Base-by-base conservation (phyloP, 1,140 invertebrate species). In the Chlorops oryzae region DNA sequence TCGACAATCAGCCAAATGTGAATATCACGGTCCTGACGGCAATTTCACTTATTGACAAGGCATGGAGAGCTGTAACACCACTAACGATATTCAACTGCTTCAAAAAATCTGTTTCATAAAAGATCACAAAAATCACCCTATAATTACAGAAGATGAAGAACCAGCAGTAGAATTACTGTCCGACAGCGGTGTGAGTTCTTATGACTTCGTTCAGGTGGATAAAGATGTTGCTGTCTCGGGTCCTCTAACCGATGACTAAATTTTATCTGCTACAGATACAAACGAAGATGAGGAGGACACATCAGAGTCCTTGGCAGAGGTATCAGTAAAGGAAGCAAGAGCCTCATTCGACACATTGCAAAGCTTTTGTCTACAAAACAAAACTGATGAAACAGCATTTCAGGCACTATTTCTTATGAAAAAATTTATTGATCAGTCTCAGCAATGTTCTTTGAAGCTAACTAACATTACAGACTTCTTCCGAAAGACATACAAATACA, bases 41-140 rank as follows among this genome's bases (percentile, higher is more conserved):
- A 41, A 54, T 57, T 47, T 50, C 50, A 54, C 35, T 57, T 41
- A 54, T 57, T 54, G 55, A 53, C 47, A 57, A 47, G 43, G 51
- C 43, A 50, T 57, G 55, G 55, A 50, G 51, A 54, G 43, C 47
- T 57, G 48, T 57, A 25, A 50, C 47, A 46, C 38, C 35, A 34
- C 41, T 50, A 50, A 54, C 43, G 37, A 32, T 32, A 9, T n/a
- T 32, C 28, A 32, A 32, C 28, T 47, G 39, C 15, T 41, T 41
- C 39, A 41, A 41, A 41, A 41, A 41, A 41, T 41, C 39, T 15
- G 39, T 41, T 41, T 41, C 39, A 9, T 41, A 41, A 41, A 41
- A 41, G 39, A 41, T n/a, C n/a, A n/a, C n/a, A n/a, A n/a, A 41
- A 22, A 41, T 41, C 18, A 44, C 48, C 15, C 46, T 46, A 35